A percentile compares a stretch with the other conserved stretches of the same genome.
Evolutionary conservation across 1,140 invertebrate species (phyloP).

Genomic region (Pentalonia nigronervosa): DNA sequence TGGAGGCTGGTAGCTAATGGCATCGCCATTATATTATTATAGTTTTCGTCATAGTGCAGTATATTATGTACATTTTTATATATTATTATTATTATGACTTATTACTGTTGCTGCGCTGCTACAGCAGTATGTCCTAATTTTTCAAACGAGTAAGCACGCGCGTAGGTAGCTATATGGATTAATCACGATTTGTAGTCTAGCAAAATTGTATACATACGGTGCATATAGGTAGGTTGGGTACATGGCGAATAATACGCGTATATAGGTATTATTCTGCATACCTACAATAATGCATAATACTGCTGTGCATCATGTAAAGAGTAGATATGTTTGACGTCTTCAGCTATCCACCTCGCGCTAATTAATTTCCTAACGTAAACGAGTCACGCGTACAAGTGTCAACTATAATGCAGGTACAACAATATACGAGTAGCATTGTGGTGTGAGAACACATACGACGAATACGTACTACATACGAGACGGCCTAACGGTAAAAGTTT

Average conservation of each 20-base stretch:
- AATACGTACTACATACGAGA: not conserved
- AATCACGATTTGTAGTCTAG: not conserved
- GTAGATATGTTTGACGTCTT: not conserved
- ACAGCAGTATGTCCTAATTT: not conserved
- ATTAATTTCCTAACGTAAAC: not conserved
- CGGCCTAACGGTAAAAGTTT: not conserved
- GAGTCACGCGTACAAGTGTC: not conserved
- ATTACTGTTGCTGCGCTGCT: not conserved
- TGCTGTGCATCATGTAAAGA: not conserved
- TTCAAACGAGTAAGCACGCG: not conserved
- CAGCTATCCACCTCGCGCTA: not conserved
- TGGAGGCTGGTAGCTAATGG: not conserved
- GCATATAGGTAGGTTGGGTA: not conserved
- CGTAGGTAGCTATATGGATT: not conserved
- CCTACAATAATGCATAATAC: not conserved
- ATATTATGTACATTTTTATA: not conserved
- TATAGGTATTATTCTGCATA: not conserved
- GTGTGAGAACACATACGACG: not conserved
- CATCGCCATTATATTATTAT: not conserved
- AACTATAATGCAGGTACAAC: not conserved
- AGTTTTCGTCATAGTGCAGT: not conserved
- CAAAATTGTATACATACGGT: not conserved
- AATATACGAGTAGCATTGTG: not conserved
- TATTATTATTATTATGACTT: not conserved
- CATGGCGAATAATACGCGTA: not conserved